Percentiles rank a stretch among this genome's conserved stretches.
Conservation (phyloP, 2,113 vertebrate species). For the Sinocyclocheilus anshuiensis region DNA sequence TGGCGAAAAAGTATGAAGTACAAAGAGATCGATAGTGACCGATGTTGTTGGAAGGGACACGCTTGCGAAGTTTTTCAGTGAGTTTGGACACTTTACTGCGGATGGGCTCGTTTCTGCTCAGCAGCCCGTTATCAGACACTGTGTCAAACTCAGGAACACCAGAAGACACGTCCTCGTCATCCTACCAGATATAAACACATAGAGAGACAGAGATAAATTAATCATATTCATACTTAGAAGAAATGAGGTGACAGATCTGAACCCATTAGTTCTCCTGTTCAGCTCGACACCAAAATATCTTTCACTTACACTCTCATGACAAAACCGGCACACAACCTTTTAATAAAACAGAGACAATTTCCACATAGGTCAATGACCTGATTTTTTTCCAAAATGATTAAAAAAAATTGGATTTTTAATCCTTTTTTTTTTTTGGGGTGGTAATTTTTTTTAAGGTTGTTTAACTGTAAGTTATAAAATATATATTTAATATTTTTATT, state of each 20-base stretch:
- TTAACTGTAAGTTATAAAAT: too few species aligned
- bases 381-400: neutral
- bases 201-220: neutral
- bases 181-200: conserved; percentile 70
- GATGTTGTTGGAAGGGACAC: conserved; percentile 85
- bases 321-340: conserved; percentile 27
- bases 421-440: too few species aligned
- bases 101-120: conserved; percentile 94
- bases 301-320: neutral
- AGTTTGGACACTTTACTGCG: conserved; percentile 94
- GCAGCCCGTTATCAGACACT: conserved; percentile 88
- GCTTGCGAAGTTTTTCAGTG: conserved; percentile 92
- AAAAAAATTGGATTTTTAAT: too few species aligned
- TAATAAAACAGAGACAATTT: neutral
- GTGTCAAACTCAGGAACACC: conserved; percentile 86
- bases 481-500: neutral
- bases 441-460: too few species aligned
- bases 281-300: conserved; percentile 6
- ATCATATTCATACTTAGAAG: neutral
- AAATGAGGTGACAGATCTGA: neutral
- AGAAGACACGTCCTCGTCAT: conserved; percentile 87
- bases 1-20: neutral
- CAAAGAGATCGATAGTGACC: conserved; percentile 65
- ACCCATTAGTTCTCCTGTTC: neutral
- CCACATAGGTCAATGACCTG: neutral